phyloP scores from a whole-genome alignment of 2,113 vertebrate genomes.

The Neoarius graeffei region DNA sequence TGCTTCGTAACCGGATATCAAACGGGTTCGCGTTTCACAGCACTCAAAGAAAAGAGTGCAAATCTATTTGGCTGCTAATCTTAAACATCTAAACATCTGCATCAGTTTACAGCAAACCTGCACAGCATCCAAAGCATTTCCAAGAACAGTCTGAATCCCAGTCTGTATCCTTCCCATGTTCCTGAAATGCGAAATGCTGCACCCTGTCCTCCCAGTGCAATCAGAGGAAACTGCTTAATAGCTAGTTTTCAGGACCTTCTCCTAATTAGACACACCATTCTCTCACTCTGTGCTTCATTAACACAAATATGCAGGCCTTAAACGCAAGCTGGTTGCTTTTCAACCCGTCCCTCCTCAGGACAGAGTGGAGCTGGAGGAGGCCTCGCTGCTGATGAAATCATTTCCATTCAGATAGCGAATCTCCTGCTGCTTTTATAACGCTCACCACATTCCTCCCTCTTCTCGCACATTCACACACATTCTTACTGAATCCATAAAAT shows the following conservation, averaged over 20 bases:
- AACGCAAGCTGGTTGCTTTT: slow-evolving; percentile 45
- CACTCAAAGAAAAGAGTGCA: background rate
- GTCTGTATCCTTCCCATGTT: slow-evolving; percentile 1
- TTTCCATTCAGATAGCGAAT: slow-evolving; percentile 51
- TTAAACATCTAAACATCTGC: slow-evolving; percentile 20
- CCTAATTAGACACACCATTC: slow-evolving; percentile 50
- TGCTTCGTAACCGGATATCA: background rate
- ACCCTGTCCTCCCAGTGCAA: slow-evolving; percentile 29
- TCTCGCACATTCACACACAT: slow-evolving; percentile 42
- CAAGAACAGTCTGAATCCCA: background rate
- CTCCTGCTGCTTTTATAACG: slow-evolving; percentile 45
- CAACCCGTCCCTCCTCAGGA: slow-evolving; percentile 41
- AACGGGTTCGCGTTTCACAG: background rate
- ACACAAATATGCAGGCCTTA: slow-evolving; percentile 31
- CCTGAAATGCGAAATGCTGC: slow-evolving; percentile 21
- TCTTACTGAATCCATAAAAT: slow-evolving; percentile 42
- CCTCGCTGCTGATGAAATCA: slow-evolving; percentile 41
- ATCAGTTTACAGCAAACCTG: background rate
- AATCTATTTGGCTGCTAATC: background rate
- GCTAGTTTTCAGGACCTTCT: slow-evolving; percentile 40
- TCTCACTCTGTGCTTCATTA: slow-evolving; percentile 42
- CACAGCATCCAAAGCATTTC: background rate
- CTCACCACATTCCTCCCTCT: slow-evolving; percentile 44
- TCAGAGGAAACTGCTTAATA: slow-evolving; percentile 47
- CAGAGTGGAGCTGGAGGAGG: slow-evolving; percentile 33